Base-by-base conservation (phyloP, 2,113 vertebrate genomes). In the Smithornis capensis region DNA sequence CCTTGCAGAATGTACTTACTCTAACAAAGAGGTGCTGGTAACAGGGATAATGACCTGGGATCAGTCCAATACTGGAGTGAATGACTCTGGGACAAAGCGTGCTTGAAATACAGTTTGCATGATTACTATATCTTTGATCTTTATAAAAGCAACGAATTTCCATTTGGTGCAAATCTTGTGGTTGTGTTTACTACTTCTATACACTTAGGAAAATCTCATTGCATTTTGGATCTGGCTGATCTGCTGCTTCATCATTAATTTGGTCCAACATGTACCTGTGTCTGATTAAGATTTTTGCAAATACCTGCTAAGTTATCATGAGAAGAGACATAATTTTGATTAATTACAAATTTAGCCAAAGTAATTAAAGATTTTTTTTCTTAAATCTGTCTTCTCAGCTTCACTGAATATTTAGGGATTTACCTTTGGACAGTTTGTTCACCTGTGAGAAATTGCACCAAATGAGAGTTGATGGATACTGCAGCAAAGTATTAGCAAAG, bases 261-360 rank as follows among this genome's bases (percentile, higher is more conserved):
- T 92, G 49, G 10, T 27, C n/a, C 50, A 80, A 28, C 18, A 6
- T 65, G 14, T 62, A 10, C 44, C 9, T 35, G 5, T 42, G 18
- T 86, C 69, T 75, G 44, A 85, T 91, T 40, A 74, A 84, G 92
- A 38, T 80, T 87, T 97, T 94, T 74, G 19, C 9, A 25, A 77
- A 80, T 90, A 44, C 17, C 22, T 83, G 14, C 17, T 68, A 52
- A 77, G 21, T 68, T 57, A n/a, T 60, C 44, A 22, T 45, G 35
- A 65, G 47, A 86, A 56, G 45, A 86, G 59, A 52, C 40, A n/a
- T 69, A 38, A 63, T 92, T 90, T 74, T 92, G 47, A 87, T 91
- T 90, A 78, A 92, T 71, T 84, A 19, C 15, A 83, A 63, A 55
- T 44, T 67, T 74, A 80, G 50, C 2, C 89, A 83, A 93, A 83